phyloP scores from a whole-genome alignment of 2,888 invertebrate genomes.

The Anorthoa munda region DNA sequence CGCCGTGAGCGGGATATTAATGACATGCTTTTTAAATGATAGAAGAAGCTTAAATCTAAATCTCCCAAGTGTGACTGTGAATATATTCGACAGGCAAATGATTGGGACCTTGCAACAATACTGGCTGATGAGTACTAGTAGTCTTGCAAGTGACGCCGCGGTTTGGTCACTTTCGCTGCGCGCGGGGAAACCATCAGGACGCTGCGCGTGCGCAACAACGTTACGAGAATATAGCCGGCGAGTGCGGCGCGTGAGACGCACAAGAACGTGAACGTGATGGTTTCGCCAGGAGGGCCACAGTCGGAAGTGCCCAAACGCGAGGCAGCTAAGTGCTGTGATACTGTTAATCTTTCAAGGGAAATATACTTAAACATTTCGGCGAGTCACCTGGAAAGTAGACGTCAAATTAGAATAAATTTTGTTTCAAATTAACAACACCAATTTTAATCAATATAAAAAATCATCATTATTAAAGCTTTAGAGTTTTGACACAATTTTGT shows the following conservation, averaged over 20 bases:
- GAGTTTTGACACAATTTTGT: constrained; percentile 86
- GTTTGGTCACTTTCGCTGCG: constrained; percentile 80
- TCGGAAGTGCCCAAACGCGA: constrained; percentile 81
- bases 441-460: constrained; percentile 78
- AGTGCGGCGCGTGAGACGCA: constrained; percentile 38
- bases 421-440: constrained; percentile 87
- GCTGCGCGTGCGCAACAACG: constrained; percentile 36
- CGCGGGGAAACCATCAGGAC: constrained; percentile 69
- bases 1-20: constrained; percentile 85
- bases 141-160: constrained; percentile 86
- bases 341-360: constrained; percentile 85
- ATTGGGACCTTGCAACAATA: constrained; percentile 88
- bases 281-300: constrained; percentile 70
- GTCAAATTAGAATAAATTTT: constrained; percentile 90
- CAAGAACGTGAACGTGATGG: constrained; percentile 61
- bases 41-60: constrained; percentile 88
- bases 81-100: constrained; percentile 87
- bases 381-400: constrained; percentile 91
- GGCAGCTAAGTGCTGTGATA: constrained; percentile 87
- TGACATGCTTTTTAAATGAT: constrained; percentile 88
- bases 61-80: constrained; percentile 88
- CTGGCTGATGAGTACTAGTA: constrained; percentile 81
- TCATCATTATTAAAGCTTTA: constrained; percentile 71
- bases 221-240: constrained; percentile 8
- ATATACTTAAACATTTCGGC: constrained; percentile 89